Percentiles rank a stretch among this genome's conserved stretches.
phyloP scores from a whole-genome alignment of 2,113 vertebrate genomes.

The Stigmatopora nigra region DNA sequence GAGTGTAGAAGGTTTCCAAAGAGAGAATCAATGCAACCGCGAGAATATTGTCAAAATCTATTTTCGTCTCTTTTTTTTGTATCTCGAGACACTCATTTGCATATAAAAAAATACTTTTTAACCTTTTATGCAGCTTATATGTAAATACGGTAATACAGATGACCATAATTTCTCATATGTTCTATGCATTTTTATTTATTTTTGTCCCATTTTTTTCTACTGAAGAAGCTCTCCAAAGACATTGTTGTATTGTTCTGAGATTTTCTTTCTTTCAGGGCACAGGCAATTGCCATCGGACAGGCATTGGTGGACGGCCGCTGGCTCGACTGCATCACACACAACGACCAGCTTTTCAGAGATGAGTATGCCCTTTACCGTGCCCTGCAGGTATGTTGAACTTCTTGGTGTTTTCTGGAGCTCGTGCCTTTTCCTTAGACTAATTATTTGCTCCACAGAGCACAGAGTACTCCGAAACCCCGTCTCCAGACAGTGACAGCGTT shows the following conservation, averaged over 20 bases:
- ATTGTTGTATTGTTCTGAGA: neutral
- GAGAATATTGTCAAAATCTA: too few species aligned
- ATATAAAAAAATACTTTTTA: too few species aligned
- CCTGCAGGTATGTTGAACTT: slow-evolving; percentile 76
- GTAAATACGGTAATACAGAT: too few species aligned
- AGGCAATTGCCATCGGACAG: slow-evolving; percentile 95
- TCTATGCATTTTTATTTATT: too few species aligned
- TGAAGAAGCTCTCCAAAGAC: neutral
- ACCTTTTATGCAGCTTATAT: too few species aligned
- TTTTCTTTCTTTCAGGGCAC: slow-evolving; percentile 70
- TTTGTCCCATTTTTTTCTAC: too few species aligned
- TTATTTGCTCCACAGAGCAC: slow-evolving; percentile 74
- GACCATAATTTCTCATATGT: too few species aligned
- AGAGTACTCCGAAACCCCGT: slow-evolving; percentile 93
- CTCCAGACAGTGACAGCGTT: slow-evolving; percentile 93
- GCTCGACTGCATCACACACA: slow-evolving; percentile 93
- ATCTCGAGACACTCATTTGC: too few species aligned
- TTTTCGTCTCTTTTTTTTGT: too few species aligned
- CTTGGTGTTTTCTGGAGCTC: neutral
- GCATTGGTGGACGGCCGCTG: slow-evolving; percentile 92
- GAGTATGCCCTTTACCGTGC: slow-evolving; percentile 96
- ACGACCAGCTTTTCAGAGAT: slow-evolving; percentile 94
- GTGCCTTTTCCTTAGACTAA: slow-evolving; percentile 4
- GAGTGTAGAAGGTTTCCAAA: too few species aligned
- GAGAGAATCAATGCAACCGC: too few species aligned